A percentile compares a stretch with the other conserved stretches of the same genome.
phyloP scores from a whole-genome alignment of 35 echinoderm and acorn worm genomes.

The Hemicentrotus pulcherrimus region DNA sequence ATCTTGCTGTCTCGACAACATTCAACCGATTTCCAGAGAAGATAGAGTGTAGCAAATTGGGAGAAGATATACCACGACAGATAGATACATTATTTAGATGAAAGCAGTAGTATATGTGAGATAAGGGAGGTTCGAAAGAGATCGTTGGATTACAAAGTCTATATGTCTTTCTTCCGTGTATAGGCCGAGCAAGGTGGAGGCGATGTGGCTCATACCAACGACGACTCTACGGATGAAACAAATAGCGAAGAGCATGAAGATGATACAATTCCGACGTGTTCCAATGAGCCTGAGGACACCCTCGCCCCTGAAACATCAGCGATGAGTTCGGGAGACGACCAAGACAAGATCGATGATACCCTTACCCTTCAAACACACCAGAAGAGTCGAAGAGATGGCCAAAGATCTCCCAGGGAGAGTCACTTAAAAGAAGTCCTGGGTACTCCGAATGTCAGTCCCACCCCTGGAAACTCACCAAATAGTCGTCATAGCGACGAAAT shows the following conservation, averaged over 20 bases:
- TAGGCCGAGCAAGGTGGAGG: background rate
- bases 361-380: background rate
- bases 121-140: too few species aligned
- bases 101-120: too few species aligned
- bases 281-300: too few species aligned
- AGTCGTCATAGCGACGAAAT: background rate
- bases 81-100: too few species aligned
- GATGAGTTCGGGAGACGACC: too few species aligned
- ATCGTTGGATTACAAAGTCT: too few species aligned
- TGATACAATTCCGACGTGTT: background rate
- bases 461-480: background rate
- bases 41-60: too few species aligned
- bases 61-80: too few species aligned
- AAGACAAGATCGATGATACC: too few species aligned
- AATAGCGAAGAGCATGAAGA: background rate
- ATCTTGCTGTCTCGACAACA: too few species aligned
- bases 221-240: background rate
- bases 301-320: too few species aligned
- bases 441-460: background rate
- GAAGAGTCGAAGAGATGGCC: background rate
- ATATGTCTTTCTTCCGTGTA: background rate
- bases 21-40: too few species aligned
- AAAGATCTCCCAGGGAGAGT: background rate
- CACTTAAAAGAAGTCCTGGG: background rate
- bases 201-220: background rate